phyloP scores from a whole-genome alignment of 2,113 vertebrate genomes.

The Semicossyphus pulcher region DNA sequence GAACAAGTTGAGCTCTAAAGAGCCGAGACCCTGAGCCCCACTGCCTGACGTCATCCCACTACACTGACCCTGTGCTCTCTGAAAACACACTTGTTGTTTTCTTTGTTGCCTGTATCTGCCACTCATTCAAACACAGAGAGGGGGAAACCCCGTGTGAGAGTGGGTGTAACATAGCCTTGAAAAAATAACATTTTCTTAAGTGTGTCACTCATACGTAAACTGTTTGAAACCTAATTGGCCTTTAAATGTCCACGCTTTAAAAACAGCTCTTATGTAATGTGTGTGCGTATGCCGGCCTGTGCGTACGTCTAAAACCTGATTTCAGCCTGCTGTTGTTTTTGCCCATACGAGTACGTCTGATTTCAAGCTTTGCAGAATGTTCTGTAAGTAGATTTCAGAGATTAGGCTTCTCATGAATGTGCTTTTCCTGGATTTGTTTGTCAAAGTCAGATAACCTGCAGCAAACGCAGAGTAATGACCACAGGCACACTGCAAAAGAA shows the following conservation, averaged over 20 bases:
- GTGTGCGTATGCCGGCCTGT: not conserved
- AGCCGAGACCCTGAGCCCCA: slow-evolving; percentile 31
- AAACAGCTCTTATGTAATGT: slow-evolving; percentile 45
- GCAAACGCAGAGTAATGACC: slow-evolving; percentile 33
- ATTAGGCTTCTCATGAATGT: slow-evolving; percentile 73
- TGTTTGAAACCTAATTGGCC: slow-evolving; percentile 1
- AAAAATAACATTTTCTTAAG: slow-evolving; percentile 2
- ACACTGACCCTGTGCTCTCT: slow-evolving; percentile 43
- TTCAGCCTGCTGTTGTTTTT: slow-evolving; percentile 26
- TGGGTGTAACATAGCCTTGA: slow-evolving; percentile 24
- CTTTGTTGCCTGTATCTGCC: slow-evolving; percentile 33
- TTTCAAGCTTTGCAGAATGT: slow-evolving; percentile 53
- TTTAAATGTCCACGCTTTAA: slow-evolving; percentile 18
- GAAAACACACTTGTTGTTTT: slow-evolving; percentile 55
- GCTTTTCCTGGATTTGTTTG: slow-evolving; percentile 82
- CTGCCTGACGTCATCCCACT: slow-evolving; percentile 41
- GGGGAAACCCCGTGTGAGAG: not conserved
- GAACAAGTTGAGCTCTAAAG: slow-evolving; percentile 33
- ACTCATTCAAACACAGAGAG: slow-evolving; percentile 13
- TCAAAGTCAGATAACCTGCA: slow-evolving; percentile 75
- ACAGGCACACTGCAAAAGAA: slow-evolving; percentile 37
- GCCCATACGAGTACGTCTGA: slow-evolving; percentile 22
- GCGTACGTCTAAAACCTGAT: slow-evolving; percentile 2
- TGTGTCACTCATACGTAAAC: not conserved
- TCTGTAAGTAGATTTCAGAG: slow-evolving; percentile 70